Base-by-base conservation (phyloP, 2,113 vertebrate species). In the Trichechus manatus region DNA sequence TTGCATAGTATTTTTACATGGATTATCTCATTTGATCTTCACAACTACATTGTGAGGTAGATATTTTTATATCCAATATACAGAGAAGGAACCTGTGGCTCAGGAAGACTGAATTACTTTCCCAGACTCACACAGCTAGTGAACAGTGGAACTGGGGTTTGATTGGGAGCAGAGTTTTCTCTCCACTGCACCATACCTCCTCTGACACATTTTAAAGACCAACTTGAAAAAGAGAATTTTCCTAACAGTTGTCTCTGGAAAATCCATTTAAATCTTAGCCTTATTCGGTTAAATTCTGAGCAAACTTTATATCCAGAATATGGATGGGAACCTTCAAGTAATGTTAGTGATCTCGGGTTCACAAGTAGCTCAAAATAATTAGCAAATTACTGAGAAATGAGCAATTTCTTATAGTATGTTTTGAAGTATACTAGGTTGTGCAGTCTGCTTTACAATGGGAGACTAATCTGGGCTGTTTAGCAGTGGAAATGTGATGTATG, bases 221-320 rank as follows among this genome's bases (percentile, higher is more conserved):
- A 75, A 5, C 63, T 83, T 94, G 75, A 61, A 84, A 70, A 79
- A 75, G 64, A 25, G 77, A 72, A 75, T 87, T 97, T 92, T 44
- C 44, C 23, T 47, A 56, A 13, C 20, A 56, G 22, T 59, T 83
- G 44, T 84, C 64, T 23, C 27, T 68, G 42, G 25, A 85, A 79
- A 64, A 27, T 81, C 6, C 9, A 9, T 27, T 27, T 70, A 42
- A 47, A 29, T 61, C 64, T 93, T 93, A 83, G 72, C 39, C 25
- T 59, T 70, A 66, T 44, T n/a, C 25, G 78, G 0, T 50, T 89
- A 39, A 72, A 79, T 36, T 56, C 8, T 23, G 74, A 94, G 75
- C 29, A 77, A 84, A 86, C 13, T 96, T 90, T 15, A 63, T 5
- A 70, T 83, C 68, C 63, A 70, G 75, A 59, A 33, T 42, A 20